Evolutionary conservation across 2,888 invertebrate genomes (phyloP).

Genomic region (Tachina grossa): DNA sequence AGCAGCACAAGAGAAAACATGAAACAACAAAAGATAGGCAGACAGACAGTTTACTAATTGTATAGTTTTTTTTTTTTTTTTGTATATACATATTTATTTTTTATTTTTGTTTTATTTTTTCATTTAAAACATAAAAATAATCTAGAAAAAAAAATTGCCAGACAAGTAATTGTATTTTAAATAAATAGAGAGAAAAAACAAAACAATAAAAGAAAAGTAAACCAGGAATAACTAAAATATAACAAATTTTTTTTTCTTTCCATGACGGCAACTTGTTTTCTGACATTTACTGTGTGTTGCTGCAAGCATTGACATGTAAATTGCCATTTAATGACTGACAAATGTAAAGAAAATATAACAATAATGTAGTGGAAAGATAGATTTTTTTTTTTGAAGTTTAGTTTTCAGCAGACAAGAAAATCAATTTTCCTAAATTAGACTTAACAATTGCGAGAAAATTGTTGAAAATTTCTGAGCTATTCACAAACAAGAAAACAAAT

Average conservation of each 20-base stretch:
- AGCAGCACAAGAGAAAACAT: slow-evolving; percentile 63
- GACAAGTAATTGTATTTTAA: slow-evolving; percentile 70
- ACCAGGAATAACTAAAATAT: slow-evolving; percentile 40
- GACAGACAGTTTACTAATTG: slow-evolving; percentile 74
- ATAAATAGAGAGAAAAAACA: slow-evolving; percentile 53
- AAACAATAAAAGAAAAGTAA: slow-evolving; percentile 14
- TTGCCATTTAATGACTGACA: slow-evolving; percentile 80
- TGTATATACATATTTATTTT: slow-evolving; percentile 9
- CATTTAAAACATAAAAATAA: slow-evolving; percentile 18
- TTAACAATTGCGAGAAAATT: slow-evolving; percentile 36
- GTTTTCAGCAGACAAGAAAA: slow-evolving; percentile 55
- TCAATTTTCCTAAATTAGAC: slow-evolving; percentile 59
- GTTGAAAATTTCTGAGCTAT: background rate
- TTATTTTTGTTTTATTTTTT: slow-evolving; percentile 8
- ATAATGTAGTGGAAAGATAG: slow-evolving; percentile 62
- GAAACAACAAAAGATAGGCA: slow-evolving; percentile 73
- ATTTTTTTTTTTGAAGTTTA: background rate
- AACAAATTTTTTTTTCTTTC: slow-evolving; percentile 35
- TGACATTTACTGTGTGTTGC: slow-evolving; percentile 65
- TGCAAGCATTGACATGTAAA: slow-evolving; percentile 79
- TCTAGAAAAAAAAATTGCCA: slow-evolving; percentile 58
- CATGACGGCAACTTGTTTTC: slow-evolving; percentile 37
- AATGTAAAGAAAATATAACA: slow-evolving; percentile 69
- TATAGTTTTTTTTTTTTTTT: slow-evolving; percentile 69
- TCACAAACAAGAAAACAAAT: slow-evolving; percentile 13